Conservation (phyloP, 2,888 invertebrate species). For the Folsomia candida region DNA sequence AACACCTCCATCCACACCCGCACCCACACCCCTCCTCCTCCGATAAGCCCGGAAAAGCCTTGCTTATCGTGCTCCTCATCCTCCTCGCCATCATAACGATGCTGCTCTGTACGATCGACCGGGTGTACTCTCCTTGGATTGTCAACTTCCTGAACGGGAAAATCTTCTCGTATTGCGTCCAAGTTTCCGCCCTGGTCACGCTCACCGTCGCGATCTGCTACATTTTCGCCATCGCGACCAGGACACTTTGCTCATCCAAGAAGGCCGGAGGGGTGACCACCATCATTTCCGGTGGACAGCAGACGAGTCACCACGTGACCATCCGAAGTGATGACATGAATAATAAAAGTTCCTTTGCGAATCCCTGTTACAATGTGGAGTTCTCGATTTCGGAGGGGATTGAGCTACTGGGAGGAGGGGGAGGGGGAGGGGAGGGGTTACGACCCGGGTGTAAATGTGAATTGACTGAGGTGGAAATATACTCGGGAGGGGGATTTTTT, state of each 20-base stretch:
- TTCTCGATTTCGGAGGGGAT: background rate
- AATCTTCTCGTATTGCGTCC: conserved; percentile 43
- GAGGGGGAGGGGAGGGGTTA: conserved; percentile 29
- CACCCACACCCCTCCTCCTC: background rate
- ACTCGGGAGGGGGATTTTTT: no score
- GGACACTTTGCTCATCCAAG: conserved; percentile 30
- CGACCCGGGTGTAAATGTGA: conserved; percentile 29
- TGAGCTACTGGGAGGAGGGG: conserved; percentile 11
- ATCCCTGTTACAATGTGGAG: conserved; percentile 17
- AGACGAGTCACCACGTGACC: background rate
- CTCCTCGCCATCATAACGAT: conserved; percentile 36
- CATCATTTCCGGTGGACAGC: background rate
- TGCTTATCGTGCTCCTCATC: conserved; percentile 38
- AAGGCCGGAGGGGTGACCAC: conserved; percentile 10
- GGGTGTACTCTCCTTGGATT: conserved; percentile 39
- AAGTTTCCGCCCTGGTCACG: conserved; percentile 37
- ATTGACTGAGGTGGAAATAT: background rate
- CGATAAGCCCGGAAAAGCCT: conserved; percentile 33
- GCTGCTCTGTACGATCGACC: conserved; percentile 35
- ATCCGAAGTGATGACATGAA: background rate
- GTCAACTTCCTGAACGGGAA: conserved; percentile 37
- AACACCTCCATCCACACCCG: background rate
- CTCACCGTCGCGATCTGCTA: conserved; percentile 34
- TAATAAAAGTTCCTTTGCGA: conserved; percentile 11
- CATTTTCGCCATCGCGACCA: conserved; percentile 28